Conservation (phyloP, 2,888 invertebrate genomes). For the Nasonovia ribisnigri region DNA sequence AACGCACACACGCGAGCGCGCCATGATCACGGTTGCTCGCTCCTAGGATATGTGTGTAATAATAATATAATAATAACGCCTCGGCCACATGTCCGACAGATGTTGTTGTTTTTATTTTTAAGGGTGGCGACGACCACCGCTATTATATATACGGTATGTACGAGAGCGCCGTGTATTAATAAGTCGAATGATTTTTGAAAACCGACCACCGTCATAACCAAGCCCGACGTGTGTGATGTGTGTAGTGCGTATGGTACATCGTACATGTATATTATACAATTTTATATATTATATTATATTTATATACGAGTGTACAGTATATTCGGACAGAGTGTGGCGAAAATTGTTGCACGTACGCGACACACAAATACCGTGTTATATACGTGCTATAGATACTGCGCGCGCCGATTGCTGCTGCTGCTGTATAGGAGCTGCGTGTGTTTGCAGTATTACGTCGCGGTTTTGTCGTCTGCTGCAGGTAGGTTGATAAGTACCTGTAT, state of each 20-base stretch:
- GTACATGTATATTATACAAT: not conserved
- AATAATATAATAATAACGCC: constrained; percentile 27
- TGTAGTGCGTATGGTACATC: not conserved
- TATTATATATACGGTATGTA: not conserved
- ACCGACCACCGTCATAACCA: not conserved
- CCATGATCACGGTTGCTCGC: not conserved
- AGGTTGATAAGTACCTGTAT: not conserved
- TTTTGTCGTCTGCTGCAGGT: not conserved
- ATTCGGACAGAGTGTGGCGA: constrained; percentile 1
- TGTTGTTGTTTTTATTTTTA: constrained; percentile 58
- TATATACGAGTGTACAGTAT: not conserved
- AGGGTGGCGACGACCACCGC: constrained; percentile 37
- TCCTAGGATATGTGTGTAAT: not conserved
- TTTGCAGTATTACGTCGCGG: not conserved
- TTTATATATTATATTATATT: not conserved
- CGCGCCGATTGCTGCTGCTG: not conserved
- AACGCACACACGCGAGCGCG: not conserved
- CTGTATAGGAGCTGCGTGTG: not conserved
- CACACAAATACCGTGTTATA: constrained; percentile 3
- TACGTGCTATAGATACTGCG: constrained; percentile 1
- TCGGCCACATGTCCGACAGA: constrained; percentile 46
- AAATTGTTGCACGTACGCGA: constrained; percentile 43
- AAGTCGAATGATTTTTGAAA: not conserved
- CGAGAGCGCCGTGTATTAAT: not conserved
- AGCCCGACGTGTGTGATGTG: not conserved